phyloP scores from a whole-genome alignment of 2,888 invertebrate species.

The Synergus japonicus region DNA sequence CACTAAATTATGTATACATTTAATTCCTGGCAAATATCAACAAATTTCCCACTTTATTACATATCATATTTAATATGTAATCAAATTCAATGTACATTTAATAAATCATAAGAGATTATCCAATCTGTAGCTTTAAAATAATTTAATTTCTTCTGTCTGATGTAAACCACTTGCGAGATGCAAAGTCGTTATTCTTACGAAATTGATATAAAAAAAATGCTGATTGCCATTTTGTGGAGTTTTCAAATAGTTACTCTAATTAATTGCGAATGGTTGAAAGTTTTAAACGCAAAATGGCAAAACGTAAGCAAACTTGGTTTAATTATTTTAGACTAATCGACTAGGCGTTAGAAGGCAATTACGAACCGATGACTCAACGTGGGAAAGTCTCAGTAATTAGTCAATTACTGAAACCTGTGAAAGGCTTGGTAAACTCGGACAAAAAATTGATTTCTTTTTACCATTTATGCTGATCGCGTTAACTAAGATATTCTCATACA shows the following conservation, averaged over 20 bases:
- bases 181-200: neutral
- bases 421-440: conserved; percentile 55
- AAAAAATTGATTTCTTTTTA: conserved; percentile 65
- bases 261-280: neutral
- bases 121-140: neutral
- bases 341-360: conserved; percentile 39
- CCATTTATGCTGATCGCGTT: conserved; percentile 61
- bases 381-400: conserved; percentile 61
- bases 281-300: conserved; percentile 17
- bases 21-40: neutral
- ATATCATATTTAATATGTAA: neutral
- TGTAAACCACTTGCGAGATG: neutral
- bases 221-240: neutral
- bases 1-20: neutral
- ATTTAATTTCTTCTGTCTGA: neutral
- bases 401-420: conserved; percentile 54
- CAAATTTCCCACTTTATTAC: conserved; percentile 10
- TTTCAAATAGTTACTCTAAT: conserved; percentile 7
- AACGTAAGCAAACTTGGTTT: conserved; percentile 18
- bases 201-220: neutral
- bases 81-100: neutral
- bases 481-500: conserved; percentile 41
- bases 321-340: conserved; percentile 37
- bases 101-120: neutral
- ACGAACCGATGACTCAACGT: conserved; percentile 59